Evolutionary conservation across 2,113 vertebrate genomes (phyloP).

Genomic region (Tragelaphus buxtoni): DNA sequence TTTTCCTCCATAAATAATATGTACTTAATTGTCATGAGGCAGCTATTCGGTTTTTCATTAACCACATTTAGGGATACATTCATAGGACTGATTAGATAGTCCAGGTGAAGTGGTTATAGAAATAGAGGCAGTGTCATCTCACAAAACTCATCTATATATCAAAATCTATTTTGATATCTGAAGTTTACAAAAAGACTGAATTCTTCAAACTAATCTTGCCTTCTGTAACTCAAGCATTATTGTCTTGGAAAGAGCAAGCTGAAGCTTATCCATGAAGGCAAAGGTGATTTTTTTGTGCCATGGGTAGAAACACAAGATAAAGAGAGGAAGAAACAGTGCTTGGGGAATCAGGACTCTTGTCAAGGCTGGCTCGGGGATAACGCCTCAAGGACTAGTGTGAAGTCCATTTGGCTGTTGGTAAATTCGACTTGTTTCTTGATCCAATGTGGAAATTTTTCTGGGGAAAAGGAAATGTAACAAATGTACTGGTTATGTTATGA

Average conservation of each 20-base stretch:
- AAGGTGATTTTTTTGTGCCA: neutral
- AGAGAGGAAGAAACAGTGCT: neutral
- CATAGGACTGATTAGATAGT: constrained; percentile 79
- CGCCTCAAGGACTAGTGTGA: rapidly evolving
- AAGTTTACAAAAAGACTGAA: constrained; percentile 75
- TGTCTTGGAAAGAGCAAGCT: constrained; percentile 64
- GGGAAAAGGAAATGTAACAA: neutral
- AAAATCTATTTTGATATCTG: constrained; percentile 76
- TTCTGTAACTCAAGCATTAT: constrained; percentile 43
- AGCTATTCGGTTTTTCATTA: constrained; percentile 77
- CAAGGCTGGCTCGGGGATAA: rapidly evolving
- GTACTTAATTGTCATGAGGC: constrained; percentile 75
- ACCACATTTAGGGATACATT: constrained; percentile 82
- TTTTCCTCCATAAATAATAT: constrained; percentile 66
- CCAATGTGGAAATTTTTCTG: neutral
- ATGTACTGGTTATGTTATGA: neutral
- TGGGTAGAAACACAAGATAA: neutral
- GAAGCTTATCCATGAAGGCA: constrained; percentile 50
- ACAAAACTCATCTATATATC: constrained; percentile 69
- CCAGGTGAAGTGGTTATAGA: constrained; percentile 80
- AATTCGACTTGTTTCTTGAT: neutral
- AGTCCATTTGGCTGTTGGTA: neutral
- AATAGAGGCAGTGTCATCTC: constrained; percentile 73
- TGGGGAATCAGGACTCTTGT: too few species aligned
- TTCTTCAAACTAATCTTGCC: constrained; percentile 45